Evolutionary conservation across 2,888 invertebrate genomes (phyloP), one percentile per base, ranked within the genome.

Genomic region (Chymomyza amoena): DNA sequence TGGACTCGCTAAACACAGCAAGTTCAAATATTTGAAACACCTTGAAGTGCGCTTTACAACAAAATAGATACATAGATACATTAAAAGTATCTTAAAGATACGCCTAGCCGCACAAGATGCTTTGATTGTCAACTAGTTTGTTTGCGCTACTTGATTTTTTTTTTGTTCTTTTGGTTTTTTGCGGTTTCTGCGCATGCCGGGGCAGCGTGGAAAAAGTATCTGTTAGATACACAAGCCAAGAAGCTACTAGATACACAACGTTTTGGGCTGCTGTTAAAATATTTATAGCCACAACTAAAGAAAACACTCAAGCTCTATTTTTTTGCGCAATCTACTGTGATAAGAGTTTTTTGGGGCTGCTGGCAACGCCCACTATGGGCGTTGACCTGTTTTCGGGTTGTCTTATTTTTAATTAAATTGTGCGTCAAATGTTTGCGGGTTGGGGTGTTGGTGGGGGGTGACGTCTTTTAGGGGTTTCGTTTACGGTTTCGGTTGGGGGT

Each of bases 371-470:
- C 39, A 13, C 39, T 10, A 45, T 45, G 39, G 39, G 39, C 39
- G 39, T 45, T 45, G 39, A 45, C 39, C 39, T 45, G 39, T 13
- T 45, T 45, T 13, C 32, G 39, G 61, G 36, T 16, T 63, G 72
- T 75, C 74, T 74, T 81, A 63, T 73, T 79, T 85, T 85, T 83
- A 83, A 83, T 85, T 83, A 85, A 83, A 83, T 85, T 85, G 85
- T 83, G 81, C 85, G 83, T 85, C 85, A 83, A 83, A 83, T 83
- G 79, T 78, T 81, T 81, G 75, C 82, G 76, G 82, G 39, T 62
- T 25, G 3, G 25, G 10, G 51, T 13, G 56, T n/a, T n/a, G 25
- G 15, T 56, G 45, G 39, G 56, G 64, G 64, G 15, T 32, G n/a
- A 16, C 64, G 57, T 28, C 18, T 36, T n/a, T 15, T 57, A 15